Conservation (phyloP, 92 coral and sea anemone genomes). For the Hydrozoanthus gracilis region DNA sequence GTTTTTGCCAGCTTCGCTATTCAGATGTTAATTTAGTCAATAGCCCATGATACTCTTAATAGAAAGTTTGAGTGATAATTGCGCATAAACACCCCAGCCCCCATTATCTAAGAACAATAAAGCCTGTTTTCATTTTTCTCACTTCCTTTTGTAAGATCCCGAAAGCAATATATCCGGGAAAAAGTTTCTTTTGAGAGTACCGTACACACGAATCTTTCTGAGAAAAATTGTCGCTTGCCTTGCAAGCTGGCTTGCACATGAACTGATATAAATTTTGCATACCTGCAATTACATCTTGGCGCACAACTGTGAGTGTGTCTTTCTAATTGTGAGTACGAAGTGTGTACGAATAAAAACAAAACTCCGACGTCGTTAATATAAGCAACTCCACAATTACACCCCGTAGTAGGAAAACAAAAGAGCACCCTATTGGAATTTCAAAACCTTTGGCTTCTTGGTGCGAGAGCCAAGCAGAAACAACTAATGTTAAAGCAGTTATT, state of each 20-base stretch:
- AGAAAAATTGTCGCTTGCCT: conserved; percentile 11
- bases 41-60: conserved; percentile 54
- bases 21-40: conserved; percentile 38
- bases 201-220: conserved; percentile 27
- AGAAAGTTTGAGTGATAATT: conserved; percentile 73
- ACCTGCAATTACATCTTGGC: conserved; percentile 37
- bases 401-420: conserved; percentile 52
- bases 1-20: conserved; percentile 17
- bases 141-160: conserved; percentile 35
- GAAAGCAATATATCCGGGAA: conserved; percentile 30
- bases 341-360: conserved; percentile 48
- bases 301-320: conserved; percentile 45
- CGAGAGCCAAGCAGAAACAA: conserved; percentile 1
- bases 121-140: conserved; percentile 44
- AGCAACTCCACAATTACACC: conserved; percentile 61
- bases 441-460: conserved; percentile 31
- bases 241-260: conserved; percentile 7
- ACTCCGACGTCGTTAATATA: conserved; percentile 20
- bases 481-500: conserved; percentile 2
- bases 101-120: conserved; percentile 36
- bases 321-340: conserved; percentile 28
- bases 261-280: conserved; percentile 32
- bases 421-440: conserved; percentile 64
- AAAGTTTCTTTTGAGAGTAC: conserved; percentile 25
- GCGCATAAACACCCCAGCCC: conserved; percentile 82